Evolutionary conservation across 2,113 vertebrate species (phyloP), one percentile per base, ranked within the genome.

Genomic region (Aldabrachelys gigantea): DNA sequence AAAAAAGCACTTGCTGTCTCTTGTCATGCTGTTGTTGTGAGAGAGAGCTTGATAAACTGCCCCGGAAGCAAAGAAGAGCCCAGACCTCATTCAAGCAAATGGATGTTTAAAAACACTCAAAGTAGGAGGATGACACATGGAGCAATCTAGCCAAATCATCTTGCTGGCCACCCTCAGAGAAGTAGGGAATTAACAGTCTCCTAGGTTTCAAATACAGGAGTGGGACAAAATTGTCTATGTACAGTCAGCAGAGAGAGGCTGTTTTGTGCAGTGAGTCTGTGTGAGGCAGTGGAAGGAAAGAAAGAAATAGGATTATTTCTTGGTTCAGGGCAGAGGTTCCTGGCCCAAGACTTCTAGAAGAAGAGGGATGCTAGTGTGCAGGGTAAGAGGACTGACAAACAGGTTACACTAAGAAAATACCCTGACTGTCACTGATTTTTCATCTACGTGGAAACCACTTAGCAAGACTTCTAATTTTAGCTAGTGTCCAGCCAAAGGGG

Each of bases 61-160:
- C 83, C 52, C 91, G 86, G 83, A 88, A 93, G 65, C 16, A 27
- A 79, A 88, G 69, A 85, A 49, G 93, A 78, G 89, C 17, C 69
- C 78, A 84, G 41, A 3, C 27, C 84, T 56, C 78, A 59, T 91
- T 93, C 82, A 87, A 89, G 56, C 47, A 56, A 92, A 10, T 7
- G 16, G 8, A 10, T 82, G 62, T 4, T 69, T 50, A 38, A 82
- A 82, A 24, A 27, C 21, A 5, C 49, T 82, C 53, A 11, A 12
- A 72, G 19, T 21, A 25, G 84, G 44, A 25, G 8, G 29, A 25
- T 72, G 56, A 62, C 86, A 82, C n/a, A 7, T 2, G 56, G 41
- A 21, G 19, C 27, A 47, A 87, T 76, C 41, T 8, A 25, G 38
- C 2, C 6, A 87, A 84, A 92, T 87, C 31, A 35, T 38, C 8